These are phyloP conservation scores for Fabriciana adippe DNA, from an alignment of 2,888 invertebrate species.

Conservation along the genomic window DNA sequence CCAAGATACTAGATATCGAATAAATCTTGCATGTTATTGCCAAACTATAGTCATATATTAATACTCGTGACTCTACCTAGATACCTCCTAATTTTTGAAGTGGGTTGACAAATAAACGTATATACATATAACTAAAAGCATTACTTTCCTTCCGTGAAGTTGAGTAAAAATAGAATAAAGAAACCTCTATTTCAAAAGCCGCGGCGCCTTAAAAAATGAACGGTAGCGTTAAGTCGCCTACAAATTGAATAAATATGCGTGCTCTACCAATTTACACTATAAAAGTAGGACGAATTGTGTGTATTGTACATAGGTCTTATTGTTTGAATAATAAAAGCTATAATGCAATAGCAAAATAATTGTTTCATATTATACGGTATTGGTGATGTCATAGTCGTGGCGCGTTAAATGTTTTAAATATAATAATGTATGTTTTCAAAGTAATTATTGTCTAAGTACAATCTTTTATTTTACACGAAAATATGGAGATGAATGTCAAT, in stretches of 20 bases:
- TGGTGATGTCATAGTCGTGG: conserved; percentile 12
- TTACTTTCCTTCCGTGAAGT: no score
- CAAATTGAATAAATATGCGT: conserved; percentile 48
- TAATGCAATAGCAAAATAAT: not conserved
- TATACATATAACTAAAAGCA: no score
- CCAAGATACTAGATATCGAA: no score
- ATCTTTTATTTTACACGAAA: not conserved
- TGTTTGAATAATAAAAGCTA: not conserved
- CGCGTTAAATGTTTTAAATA: conserved; percentile 14
- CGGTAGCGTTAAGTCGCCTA: conserved; percentile 40
- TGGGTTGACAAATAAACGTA: no score
- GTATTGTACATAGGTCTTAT: not conserved
- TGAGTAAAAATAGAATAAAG: no score
- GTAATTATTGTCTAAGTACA: conserved; percentile 7
- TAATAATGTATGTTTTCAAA: conserved; percentile 8
- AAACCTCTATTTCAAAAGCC: conserved; percentile 14
- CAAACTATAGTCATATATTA: no score
- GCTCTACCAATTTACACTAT: conserved; percentile 55
- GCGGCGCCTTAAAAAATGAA: conserved; percentile 38
- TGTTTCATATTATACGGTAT: not conserved
- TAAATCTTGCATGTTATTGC: no score
- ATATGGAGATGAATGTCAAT: not conserved
- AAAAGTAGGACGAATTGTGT: conserved; percentile 15
- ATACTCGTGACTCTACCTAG: no score
- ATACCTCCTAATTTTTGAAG: no score